These are phyloP conservation scores for Aspidiotus destructor DNA, from an alignment of 2,888 invertebrate genomes.

Conservation along the genomic window DNA sequence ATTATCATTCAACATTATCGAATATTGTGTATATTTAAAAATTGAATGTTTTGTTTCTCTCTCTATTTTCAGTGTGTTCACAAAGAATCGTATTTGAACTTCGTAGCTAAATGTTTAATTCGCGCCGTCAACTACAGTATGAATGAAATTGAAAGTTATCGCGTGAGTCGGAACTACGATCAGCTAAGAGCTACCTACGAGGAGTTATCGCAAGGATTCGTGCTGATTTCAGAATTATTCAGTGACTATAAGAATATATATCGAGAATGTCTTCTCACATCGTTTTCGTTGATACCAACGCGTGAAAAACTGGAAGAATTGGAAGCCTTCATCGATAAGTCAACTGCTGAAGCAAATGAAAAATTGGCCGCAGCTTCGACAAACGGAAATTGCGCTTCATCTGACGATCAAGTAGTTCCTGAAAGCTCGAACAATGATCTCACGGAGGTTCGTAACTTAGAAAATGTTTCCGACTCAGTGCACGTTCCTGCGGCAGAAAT, in stretches of 20 bases:
- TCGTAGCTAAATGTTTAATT: constrained; percentile 29
- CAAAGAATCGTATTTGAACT: constrained; percentile 18
- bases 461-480: neutral
- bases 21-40: too few species aligned
- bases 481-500: neutral
- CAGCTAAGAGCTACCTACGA: constrained; percentile 48
- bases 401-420: too few species aligned
- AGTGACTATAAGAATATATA: constrained; percentile 52
- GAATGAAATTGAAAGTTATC: constrained; percentile 60
- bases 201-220: constrained; percentile 53
- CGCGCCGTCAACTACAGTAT: constrained; percentile 47
- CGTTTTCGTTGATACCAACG: constrained; percentile 65
- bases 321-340: constrained; percentile 44
- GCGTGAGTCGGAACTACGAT: constrained; percentile 49
- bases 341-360: neutral
- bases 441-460: too few species aligned
- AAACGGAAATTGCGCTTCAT: neutral
- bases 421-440: too few species aligned
- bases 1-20: too few species aligned
- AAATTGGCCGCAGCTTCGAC: neutral
- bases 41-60: too few species aligned
- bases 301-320: constrained; percentile 51
- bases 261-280: constrained; percentile 62
- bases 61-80: constrained; percentile 3
- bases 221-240: constrained; percentile 54